phyloP scores from a whole-genome alignment of 2,888 invertebrate species.

The Keiferia lycopersicella region DNA sequence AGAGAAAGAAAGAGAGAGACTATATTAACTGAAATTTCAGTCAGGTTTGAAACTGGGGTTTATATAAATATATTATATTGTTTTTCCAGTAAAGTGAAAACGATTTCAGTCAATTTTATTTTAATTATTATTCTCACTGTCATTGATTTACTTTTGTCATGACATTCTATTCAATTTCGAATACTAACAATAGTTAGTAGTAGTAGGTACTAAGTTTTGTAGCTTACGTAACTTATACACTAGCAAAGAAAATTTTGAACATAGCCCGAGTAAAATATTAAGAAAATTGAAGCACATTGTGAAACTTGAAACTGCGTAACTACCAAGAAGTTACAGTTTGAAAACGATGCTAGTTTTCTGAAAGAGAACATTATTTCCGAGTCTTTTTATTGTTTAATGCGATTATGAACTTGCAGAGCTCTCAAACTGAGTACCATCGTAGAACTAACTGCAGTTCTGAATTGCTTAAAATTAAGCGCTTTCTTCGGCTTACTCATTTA shows the following conservation, averaged over 20 bases:
- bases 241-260: neutral
- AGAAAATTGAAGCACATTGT: constrained; percentile 14
- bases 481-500: constrained; percentile 5
- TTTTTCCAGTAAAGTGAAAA: no score
- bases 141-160: no score
- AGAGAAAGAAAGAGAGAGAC: no score
- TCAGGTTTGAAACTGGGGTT: no score
- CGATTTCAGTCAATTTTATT: no score
- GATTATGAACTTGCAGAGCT: constrained; percentile 15
- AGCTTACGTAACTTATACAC: neutral
- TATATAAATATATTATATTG: no score
- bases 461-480: neutral
- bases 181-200: no score
- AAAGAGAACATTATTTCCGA: constrained; percentile 16
- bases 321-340: constrained; percentile 12
- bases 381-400: constrained; percentile 20
- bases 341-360: constrained; percentile 13
- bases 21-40: no score
- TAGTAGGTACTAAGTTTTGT: no score
- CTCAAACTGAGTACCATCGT: constrained; percentile 11
- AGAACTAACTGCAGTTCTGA: constrained; percentile 17
- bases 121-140: no score
- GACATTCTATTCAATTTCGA: no score
- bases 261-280: neutral
- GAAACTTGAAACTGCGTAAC: constrained; percentile 1